Base-by-base conservation (phyloP, 2,113 vertebrate genomes). In the Tamias sibiricus region DNA sequence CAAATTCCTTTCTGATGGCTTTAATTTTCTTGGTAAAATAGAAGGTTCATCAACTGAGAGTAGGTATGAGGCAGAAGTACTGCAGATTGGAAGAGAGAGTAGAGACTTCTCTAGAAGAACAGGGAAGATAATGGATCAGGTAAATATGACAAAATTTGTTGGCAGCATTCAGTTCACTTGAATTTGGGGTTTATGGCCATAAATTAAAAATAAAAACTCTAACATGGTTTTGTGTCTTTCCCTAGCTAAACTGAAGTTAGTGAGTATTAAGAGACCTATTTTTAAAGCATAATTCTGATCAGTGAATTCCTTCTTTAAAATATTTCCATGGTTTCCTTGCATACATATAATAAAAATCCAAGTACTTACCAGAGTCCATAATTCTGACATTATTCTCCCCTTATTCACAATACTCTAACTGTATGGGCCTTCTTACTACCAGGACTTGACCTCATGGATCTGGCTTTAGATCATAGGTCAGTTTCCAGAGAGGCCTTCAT, bases 151-250 rank as follows among this genome's bases (percentile, higher is more conserved):
- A 24, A 28, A 77, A 64, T 35, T 88, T 44, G 40, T 62, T 44
- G 49, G 52, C 10, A 47, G n/a, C 19, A 62, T 20, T 77, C 57
- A 30, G 52, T 2, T 79, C 37, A 42, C 30, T n/a, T 44, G 22
- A 57, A 52, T 26, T 71, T 81, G 47, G 74, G 24, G 28, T 52
- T 71, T 96, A 64, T 72, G 52, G 52, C 32, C 40, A 66, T 93
- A 7, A 88, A 77, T 91, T 91, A 71, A 37, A 91, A 72, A 88
- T 83, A 7, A 68, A 77, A 94, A n/a, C 40, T 9, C 30, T 76
- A 71, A 17, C 42, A 8, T 54, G 49, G 35, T 81, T 76, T 32
- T 71, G 17, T 64, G 44, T 30, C 77, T 82, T 83, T 40, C 24
- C 40, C 26, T 76, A 35, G n/a, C 24, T n/a, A 49, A 4, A 4